Evolutionary conservation across 2,113 vertebrate genomes (phyloP), one percentile per base, ranked within the genome.

Genomic region (Gavialis gangeticus): DNA sequence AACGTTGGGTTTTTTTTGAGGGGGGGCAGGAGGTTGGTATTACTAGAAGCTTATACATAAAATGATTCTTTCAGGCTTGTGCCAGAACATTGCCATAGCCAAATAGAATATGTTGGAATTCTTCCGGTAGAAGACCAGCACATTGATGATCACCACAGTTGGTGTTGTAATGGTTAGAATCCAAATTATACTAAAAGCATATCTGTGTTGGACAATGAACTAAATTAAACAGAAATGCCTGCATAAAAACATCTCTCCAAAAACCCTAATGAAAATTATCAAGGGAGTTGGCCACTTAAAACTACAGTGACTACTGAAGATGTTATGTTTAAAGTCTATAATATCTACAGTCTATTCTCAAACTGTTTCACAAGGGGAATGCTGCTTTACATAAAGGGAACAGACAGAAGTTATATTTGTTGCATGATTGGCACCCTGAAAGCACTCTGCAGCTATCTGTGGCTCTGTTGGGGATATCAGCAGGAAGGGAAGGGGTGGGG

Each of bases 201-300:
- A 73, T 22, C 56, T 93, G 28, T 55, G 30, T 15, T 80, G 78
- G 85, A 57, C 30, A 46, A 34, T 46, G 12, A 34, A 62, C 34
- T 24, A 37, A 89, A 89, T 71, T 73, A 86, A 94, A 83, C 7
- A 76, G 37, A 27, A 80, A 57, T 63, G 37, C 85, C 56, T 85
- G 91, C 78, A 30, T 75, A 67, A 63, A 17, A 95, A 28, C n/a
- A 4, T 90, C 8, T 5, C 67, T 94, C 62, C 27, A 46, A 81
- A 81, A 79, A 84, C 28, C 37, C 12, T 80, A 21, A 56, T 22
- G 89, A 63, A 88, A 95, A 63, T 22, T 59, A n/a, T 13, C 57
- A 18, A 63, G 21, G 91, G 73, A 91, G 79, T 28, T 84, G 81
- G 15, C 24, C 91, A 93, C 59, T 54, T 46, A 62, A 84, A 82